phyloP scores from a whole-genome alignment of 2,888 invertebrate genomes.

The Smittia sp. region DNA sequence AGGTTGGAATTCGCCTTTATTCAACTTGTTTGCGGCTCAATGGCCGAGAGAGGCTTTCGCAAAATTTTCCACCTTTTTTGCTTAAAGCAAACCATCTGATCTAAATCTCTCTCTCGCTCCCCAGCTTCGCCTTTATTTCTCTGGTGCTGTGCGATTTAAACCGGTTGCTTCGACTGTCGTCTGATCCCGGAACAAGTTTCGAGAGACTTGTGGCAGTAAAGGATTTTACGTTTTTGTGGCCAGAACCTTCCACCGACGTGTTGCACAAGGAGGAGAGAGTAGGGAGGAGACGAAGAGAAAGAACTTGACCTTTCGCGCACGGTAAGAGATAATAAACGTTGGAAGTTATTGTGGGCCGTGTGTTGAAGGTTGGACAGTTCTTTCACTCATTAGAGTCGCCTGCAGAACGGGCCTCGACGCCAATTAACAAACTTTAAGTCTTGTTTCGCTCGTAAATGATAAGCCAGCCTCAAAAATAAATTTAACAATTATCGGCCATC shows the following conservation, averaged over 20 bases:
- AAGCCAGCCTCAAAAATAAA: not conserved
- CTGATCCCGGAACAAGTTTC: constrained; percentile 28
- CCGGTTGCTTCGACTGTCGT: constrained; percentile 20
- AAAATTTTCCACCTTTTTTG: not conserved
- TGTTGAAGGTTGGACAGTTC: not conserved
- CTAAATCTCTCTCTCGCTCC: constrained; percentile 17
- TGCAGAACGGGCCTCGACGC: not conserved
- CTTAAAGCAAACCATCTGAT: not conserved
- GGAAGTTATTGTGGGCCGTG: constrained; percentile 13
- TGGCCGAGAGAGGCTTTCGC: not conserved
- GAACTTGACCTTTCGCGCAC: constrained; percentile 15
- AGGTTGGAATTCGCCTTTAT: not conserved
- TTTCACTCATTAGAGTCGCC: not conserved
- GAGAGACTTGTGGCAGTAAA: constrained; percentile 5
- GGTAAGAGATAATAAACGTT: not conserved
- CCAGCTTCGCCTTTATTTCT: not conserved
- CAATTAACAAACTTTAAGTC: not conserved
- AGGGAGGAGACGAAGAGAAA: not conserved
- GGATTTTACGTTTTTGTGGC: not conserved
- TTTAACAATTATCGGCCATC: not conserved
- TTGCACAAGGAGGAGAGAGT: not conserved
- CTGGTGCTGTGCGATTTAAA: not conserved
- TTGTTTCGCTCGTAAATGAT: not conserved
- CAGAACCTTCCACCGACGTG: not conserved
- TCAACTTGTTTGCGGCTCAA: not conserved